Conservation (phyloP, 2,113 vertebrate species). For the Onychorhynchus coronatus region DNA sequence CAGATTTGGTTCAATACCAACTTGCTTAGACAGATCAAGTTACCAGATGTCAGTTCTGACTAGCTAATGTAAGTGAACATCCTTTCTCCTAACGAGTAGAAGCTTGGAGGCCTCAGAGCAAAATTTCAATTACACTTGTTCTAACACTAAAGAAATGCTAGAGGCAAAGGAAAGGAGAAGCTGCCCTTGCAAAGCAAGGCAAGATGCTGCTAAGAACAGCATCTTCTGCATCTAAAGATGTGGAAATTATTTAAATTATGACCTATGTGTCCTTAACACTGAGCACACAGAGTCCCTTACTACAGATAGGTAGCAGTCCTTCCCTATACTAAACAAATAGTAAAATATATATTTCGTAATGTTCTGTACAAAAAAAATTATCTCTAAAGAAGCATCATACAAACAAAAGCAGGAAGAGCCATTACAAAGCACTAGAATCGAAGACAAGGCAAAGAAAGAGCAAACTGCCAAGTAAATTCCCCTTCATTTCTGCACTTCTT, state of each 20-base stretch:
- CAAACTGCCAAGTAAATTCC: not conserved
- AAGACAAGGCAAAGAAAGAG: not conserved
- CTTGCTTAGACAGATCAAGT: conserved; percentile 22
- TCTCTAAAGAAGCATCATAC: not conserved
- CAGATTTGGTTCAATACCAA: not conserved
- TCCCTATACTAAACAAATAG: not conserved
- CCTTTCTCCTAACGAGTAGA: not conserved
- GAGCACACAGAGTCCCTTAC: not conserved
- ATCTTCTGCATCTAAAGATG: not conserved
- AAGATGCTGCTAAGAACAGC: not conserved
- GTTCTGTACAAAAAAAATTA: not conserved
- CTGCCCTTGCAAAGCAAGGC: not conserved
- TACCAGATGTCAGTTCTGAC: conserved; percentile 4
- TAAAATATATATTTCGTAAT: not conserved
- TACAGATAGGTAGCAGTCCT: not conserved
- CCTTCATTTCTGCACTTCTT: not conserved
- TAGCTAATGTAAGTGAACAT: not conserved
- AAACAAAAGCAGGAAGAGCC: not conserved
- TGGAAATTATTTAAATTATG: not conserved
- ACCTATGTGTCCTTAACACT: not conserved
- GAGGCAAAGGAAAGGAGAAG: not conserved
- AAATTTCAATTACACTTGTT: not conserved
- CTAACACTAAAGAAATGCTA: not conserved
- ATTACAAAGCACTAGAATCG: not conserved
- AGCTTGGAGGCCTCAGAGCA: not conserved